phyloP scores from a whole-genome alignment of 1,140 invertebrate species.

The Tetraneura akinire region DNA sequence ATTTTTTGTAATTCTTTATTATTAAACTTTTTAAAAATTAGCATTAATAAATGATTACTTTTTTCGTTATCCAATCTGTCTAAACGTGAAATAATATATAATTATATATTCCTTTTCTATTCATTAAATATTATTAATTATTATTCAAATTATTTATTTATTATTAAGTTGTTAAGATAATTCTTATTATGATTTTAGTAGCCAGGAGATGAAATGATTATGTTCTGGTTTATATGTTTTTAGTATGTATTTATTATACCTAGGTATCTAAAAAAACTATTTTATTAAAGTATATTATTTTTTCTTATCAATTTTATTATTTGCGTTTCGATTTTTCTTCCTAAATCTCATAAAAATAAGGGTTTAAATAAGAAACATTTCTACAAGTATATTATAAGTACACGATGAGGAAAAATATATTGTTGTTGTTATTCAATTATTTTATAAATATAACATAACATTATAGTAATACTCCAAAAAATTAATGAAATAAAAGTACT shows the following conservation, averaged over 20 bases:
- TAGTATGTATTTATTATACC: neutral
- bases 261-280: neutral
- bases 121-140: no score
- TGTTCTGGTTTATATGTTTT: neutral
- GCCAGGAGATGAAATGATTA: neutral
- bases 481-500: neutral
- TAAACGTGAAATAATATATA: neutral
- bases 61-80: neutral
- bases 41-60: neutral
- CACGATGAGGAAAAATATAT: neutral
- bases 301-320: slow-evolving; percentile 17
- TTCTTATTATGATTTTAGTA: neutral
- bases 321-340: slow-evolving; percentile 9
- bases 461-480: neutral
- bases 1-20: neutral
- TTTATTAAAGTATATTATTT: no score
- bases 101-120: no score
- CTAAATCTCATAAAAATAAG: neutral
- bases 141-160: neutral
- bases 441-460: neutral
- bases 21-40: no score
- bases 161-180: neutral
- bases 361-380: neutral
- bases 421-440: neutral
- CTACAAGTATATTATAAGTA: neutral